Evolutionary conservation across 2,113 vertebrate genomes (phyloP).

Genomic region (Chaetodon auriga): DNA sequence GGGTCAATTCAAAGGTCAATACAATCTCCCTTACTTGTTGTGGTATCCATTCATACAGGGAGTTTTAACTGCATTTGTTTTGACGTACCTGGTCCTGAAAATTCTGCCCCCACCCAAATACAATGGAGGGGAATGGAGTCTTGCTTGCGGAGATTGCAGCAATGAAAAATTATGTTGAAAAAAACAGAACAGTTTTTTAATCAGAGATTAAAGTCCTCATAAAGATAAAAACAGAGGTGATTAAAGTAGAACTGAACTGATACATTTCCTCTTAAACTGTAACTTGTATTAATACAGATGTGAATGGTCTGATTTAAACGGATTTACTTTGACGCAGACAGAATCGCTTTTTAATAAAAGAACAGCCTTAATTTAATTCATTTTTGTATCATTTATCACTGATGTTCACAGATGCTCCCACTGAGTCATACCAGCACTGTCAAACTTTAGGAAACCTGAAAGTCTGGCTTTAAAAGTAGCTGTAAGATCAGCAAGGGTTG

Average conservation of each 20-base stretch:
- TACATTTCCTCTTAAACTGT: neutral
- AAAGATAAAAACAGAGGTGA: neutral
- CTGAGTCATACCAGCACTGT: neutral
- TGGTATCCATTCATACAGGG: neutral
- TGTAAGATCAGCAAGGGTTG: neutral
- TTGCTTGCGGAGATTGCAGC: too few relatives aligned
- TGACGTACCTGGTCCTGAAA: neutral
- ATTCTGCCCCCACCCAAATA: neutral
- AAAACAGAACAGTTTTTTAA: neutral
- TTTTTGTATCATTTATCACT: too few relatives aligned
- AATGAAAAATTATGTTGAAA: neutral
- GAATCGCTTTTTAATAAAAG: neutral
- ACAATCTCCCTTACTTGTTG: too few relatives aligned
- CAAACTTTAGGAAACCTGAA: too few relatives aligned
- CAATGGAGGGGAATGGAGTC: neutral
- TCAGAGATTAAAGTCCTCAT: too few relatives aligned
- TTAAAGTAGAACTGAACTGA: neutral
- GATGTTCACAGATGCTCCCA: neutral
- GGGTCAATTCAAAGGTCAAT: too few relatives aligned
- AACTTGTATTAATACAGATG: neutral
- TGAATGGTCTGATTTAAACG: neutral
- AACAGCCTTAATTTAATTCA: neutral
- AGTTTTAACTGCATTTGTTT: neutral
- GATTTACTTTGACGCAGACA: neutral
- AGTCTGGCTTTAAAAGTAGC: neutral